These are phyloP conservation scores for Parus major DNA, from an alignment of 2,113 vertebrate genomes.

Conservation along the genomic window DNA sequence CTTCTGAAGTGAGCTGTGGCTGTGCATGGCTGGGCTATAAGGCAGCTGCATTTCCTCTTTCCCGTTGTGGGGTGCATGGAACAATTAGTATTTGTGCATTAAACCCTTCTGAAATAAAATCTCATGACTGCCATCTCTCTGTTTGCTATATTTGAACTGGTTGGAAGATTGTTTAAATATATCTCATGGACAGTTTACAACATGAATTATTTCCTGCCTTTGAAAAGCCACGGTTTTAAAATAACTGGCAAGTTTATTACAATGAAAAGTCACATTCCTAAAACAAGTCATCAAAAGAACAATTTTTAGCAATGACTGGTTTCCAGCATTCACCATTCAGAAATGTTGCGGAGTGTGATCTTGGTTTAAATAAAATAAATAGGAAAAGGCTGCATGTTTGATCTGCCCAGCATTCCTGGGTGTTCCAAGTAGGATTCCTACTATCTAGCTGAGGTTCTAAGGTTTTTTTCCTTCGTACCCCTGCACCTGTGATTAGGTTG, in stretches of 20 bases:
- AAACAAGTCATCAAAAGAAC: background rate
- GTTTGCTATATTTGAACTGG: slow-evolving; percentile 18
- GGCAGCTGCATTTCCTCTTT: slow-evolving; percentile 2
- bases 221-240: background rate
- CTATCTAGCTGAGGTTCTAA: background rate
- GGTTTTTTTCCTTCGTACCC: background rate
- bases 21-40: background rate
- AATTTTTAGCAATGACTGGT: slow-evolving; percentile 10
- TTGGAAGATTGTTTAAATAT: slow-evolving; percentile 20
- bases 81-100: background rate
- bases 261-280: background rate
- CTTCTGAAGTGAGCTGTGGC: background rate
- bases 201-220: slow-evolving; percentile 34
- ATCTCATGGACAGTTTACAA: slow-evolving; percentile 25
- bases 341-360: background rate
- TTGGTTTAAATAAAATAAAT: background rate
- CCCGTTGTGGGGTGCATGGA: background rate
- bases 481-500: background rate
- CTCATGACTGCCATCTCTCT: background rate
- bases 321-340: background rate
- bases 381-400: background rate
- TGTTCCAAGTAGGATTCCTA: background rate
- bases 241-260: slow-evolving; percentile 27
- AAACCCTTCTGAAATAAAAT: background rate
- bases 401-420: background rate